phyloP scores from a whole-genome alignment of 2,113 vertebrate species.

The Pygoscelis adeliae region DNA sequence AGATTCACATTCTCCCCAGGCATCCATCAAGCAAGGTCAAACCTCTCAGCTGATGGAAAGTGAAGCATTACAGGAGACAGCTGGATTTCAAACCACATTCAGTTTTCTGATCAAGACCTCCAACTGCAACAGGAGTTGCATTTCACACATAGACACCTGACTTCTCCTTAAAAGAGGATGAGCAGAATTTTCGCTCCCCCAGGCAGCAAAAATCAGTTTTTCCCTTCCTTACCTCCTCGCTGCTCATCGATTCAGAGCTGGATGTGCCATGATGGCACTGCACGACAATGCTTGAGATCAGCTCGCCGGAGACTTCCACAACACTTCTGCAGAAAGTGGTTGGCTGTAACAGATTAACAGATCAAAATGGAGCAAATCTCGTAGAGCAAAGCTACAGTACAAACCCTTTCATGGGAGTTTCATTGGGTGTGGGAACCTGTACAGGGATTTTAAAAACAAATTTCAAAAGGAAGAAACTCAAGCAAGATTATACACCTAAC shows the following conservation, averaged over 20 bases:
- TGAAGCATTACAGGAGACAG: neutral
- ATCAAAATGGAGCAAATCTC: neutral
- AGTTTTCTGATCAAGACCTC: neutral
- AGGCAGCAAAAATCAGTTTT: neutral
- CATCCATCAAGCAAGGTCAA: neutral
- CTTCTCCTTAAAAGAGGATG: neutral
- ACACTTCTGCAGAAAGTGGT: slow-evolving; percentile 59
- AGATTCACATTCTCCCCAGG: neutral
- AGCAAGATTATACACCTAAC: neutral
- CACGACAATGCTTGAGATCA: neutral
- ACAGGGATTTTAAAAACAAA: neutral
- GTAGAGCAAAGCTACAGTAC: neutral
- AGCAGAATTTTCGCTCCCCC: neutral
- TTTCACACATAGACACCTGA: neutral
- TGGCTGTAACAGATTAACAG: slow-evolving; percentile 15
- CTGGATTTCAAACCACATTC: neutral
- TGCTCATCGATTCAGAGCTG: slow-evolving; percentile 71
- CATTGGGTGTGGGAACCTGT: neutral
- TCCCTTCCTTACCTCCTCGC: slow-evolving; percentile 64
- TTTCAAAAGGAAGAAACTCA: neutral
- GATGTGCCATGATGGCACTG: slow-evolving; percentile 14
- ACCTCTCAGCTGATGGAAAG: neutral
- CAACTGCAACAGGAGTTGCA: neutral
- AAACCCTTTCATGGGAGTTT: neutral
- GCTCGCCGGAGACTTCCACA: neutral